A percentile compares a stretch with the other conserved stretches of the same genome.
Conservation (phyloP, 2,888 invertebrate genomes). For the Tachina lurida region DNA sequence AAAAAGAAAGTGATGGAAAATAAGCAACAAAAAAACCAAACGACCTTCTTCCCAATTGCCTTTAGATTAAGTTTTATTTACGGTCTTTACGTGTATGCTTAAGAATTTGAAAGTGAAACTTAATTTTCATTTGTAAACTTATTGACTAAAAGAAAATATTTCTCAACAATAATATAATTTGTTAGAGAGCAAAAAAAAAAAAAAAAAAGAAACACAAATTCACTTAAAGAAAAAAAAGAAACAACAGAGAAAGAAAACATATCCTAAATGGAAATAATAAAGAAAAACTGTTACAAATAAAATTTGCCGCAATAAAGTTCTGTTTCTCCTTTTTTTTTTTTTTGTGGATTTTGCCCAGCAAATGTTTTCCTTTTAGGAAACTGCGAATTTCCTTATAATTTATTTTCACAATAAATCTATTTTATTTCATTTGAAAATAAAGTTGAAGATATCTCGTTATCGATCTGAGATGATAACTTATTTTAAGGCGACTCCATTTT, state of each 20-base stretch:
- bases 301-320: slow-evolving; percentile 40
- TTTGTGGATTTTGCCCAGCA: neutral
- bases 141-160: slow-evolving; percentile 35
- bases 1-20: neutral
- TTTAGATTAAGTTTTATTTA: slow-evolving; percentile 60
- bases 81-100: slow-evolving; percentile 29
- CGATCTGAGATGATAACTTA: too few relatives aligned
- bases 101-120: slow-evolving; percentile 58
- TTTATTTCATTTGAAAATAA: neutral
- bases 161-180: slow-evolving; percentile 41
- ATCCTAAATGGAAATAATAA: slow-evolving; percentile 43
- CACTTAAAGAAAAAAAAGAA: neutral
- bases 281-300: slow-evolving; percentile 55
- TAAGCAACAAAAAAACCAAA: slow-evolving; percentile 31
- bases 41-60: slow-evolving; percentile 56
- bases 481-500: too few relatives aligned
- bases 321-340: neutral
- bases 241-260: slow-evolving; percentile 1
- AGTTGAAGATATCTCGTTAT: neutral
- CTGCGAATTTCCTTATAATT: neutral
- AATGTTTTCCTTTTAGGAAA: slow-evolving; percentile 4
- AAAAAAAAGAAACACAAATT: neutral
- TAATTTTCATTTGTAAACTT: slow-evolving; percentile 66
- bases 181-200: neutral
- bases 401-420: neutral